A percentile compares a stretch with the other conserved stretches of the same genome.
Conservation (phyloP, 2,888 invertebrate species). For the Gonocerus acuteangulatus region DNA sequence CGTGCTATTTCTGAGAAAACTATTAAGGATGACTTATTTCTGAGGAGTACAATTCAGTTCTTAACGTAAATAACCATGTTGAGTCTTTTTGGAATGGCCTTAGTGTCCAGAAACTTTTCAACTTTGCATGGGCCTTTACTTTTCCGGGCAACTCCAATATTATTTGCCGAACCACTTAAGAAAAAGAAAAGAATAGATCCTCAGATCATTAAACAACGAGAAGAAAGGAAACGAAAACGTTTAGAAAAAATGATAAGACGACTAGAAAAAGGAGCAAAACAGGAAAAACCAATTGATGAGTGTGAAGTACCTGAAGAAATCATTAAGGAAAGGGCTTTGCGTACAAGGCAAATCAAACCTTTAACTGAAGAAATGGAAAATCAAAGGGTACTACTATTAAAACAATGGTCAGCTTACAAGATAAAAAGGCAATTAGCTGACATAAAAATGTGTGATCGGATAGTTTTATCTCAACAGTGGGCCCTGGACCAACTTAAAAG, state of each 20-base stretch:
- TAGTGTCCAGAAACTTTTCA: background rate
- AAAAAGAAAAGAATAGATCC: conserved; percentile 82
- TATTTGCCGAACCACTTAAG: conserved; percentile 75
- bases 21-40: too few species aligned
- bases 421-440: conserved; percentile 56
- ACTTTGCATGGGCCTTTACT: background rate
- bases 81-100: background rate
- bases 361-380: conserved; percentile 55
- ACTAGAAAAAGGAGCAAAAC: conserved; percentile 69
- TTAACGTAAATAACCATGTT: too few species aligned
- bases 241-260: conserved; percentile 79
- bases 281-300: conserved; percentile 86
- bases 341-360: conserved; percentile 48
- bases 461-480: conserved; percentile 61
- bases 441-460: conserved; percentile 58
- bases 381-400: conserved; percentile 56
- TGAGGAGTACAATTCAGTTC: too few species aligned
- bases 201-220: conserved; percentile 65
- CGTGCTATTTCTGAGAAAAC: too few species aligned
- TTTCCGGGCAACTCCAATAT: conserved; percentile 16
- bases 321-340: conserved; percentile 51
- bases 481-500: conserved; percentile 72
- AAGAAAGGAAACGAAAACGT: conserved; percentile 71
- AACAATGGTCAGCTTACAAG: conserved; percentile 70
- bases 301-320: conserved; percentile 63